These are phyloP conservation scores for Ladona fulva DNA, from an alignment of 1,140 invertebrate genomes.

Conservation along the genomic window DNA sequence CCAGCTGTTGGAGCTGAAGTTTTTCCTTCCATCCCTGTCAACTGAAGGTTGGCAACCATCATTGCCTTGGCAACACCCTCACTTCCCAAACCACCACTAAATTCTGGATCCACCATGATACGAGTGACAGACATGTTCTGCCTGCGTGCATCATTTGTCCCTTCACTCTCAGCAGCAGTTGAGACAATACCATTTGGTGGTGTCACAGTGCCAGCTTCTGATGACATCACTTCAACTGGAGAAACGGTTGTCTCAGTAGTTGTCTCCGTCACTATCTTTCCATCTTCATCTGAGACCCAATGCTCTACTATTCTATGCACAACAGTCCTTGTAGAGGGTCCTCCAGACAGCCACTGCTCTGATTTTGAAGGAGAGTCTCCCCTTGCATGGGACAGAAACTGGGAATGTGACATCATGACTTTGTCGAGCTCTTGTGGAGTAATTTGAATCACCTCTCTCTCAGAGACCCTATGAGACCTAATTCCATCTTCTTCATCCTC, in stretches of 20 bases:
- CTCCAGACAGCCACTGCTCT: neutral
- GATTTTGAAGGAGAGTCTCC: neutral
- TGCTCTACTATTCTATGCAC: neutral
- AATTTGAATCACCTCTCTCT: slow-evolving; percentile 25
- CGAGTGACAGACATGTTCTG: neutral
- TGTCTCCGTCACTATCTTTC: neutral
- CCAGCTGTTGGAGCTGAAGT: neutral
- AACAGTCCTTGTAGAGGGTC: neutral
- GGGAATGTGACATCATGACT: slow-evolving; percentile 27
- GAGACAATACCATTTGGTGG: neutral
- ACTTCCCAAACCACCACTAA: neutral
- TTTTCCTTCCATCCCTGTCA: neutral
- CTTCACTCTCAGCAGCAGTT: neutral
- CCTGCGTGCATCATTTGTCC: neutral
- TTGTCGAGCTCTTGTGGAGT: slow-evolving; percentile 23
- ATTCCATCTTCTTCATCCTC: neutral
- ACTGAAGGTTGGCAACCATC: neutral
- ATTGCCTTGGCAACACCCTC: neutral
- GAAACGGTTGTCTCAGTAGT: neutral
- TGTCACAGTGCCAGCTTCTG: neutral
- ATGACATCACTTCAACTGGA: neutral
- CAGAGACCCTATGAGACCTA: neutral
- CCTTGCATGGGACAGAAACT: neutral
- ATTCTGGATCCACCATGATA: neutral
- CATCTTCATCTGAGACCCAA: neutral